Percentiles rank a stretch among this genome's conserved stretches.
Conservation (phyloP, 2,888 invertebrate genomes). For the Apodemia zela region DNA sequence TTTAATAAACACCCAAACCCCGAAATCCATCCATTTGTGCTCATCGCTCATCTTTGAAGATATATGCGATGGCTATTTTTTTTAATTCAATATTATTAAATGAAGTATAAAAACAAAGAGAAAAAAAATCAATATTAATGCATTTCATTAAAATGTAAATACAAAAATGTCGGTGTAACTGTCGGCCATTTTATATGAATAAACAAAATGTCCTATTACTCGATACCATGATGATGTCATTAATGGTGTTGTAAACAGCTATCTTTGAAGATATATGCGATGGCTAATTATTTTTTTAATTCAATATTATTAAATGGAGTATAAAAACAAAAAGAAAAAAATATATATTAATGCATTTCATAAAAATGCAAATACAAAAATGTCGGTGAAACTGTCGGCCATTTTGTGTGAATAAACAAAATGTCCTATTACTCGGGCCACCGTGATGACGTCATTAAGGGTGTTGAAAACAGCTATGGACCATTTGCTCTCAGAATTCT, state of each 20-base stretch:
- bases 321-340: no score
- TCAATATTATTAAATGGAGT: no score
- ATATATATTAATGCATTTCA: neutral
- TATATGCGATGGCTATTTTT: no score
- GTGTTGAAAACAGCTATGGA: slow-evolving; percentile 57
- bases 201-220: slow-evolving; percentile 54
- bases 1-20: no score
- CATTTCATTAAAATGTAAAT: neutral
- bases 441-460: slow-evolving; percentile 64
- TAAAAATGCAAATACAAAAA: neutral
- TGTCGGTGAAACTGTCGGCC: slow-evolving; percentile 33
- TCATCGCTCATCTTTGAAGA: no score
- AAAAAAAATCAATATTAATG: no score
- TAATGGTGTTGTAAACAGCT: slow-evolving; percentile 58
- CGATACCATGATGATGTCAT: slow-evolving; percentile 62
- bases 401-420: slow-evolving; percentile 40
- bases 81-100: no score
- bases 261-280: no score
- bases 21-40: no score
- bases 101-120: no score
- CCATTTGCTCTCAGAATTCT: slow-evolving; percentile 59
- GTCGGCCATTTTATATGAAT: slow-evolving; percentile 30
- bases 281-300: no score
- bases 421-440: slow-evolving; percentile 52
- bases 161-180: slow-evolving; percentile 34